Evolutionary conservation across 2,797 vertebrate genomes (phyloP).

Genomic region (Hybognathus amarus): DNA sequence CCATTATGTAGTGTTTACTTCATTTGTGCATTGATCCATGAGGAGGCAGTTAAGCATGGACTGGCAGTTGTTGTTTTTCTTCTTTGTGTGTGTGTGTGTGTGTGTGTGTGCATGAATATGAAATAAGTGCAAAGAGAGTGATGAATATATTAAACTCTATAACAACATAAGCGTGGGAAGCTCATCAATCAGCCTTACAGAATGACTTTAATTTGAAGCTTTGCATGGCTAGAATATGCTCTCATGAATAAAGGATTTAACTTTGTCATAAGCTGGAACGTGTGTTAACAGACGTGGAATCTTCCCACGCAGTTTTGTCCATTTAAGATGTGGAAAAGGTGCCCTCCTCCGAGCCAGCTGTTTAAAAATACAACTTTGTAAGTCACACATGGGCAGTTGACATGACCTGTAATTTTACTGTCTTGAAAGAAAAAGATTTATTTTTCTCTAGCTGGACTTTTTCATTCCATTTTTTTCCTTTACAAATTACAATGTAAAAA

Average conservation of each 20-base stretch:
- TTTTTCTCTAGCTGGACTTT: background rate
- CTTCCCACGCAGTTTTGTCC: constrained; percentile 25
- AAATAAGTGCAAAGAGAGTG: constrained; percentile 65
- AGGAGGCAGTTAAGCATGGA: constrained; percentile 73
- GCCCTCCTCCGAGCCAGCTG: background rate
- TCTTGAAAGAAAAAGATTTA: background rate
- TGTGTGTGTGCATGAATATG: constrained; percentile 45
- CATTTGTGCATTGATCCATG: constrained; percentile 78
- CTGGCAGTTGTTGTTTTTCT: constrained; percentile 56
- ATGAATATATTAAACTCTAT: constrained; percentile 75
- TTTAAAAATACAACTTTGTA: background rate
- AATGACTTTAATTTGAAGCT: constrained; percentile 76
- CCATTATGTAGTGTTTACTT: constrained; percentile 72
- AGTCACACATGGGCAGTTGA: background rate
- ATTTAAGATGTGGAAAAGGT: constrained; percentile 37
- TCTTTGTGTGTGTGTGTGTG: constrained; percentile 21
- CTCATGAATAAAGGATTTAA: constrained; percentile 75
- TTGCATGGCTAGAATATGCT: constrained; percentile 75
- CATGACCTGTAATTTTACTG: background rate
- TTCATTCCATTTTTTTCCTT: background rate
- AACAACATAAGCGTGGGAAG: constrained; percentile 77
- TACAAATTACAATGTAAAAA: background rate
- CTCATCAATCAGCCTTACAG: constrained; percentile 76
- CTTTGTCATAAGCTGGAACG: constrained; percentile 68
- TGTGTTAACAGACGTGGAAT: constrained; percentile 56